phyloP scores from a whole-genome alignment of 2,797 vertebrate species.

The Amphiprion clarkii region DNA sequence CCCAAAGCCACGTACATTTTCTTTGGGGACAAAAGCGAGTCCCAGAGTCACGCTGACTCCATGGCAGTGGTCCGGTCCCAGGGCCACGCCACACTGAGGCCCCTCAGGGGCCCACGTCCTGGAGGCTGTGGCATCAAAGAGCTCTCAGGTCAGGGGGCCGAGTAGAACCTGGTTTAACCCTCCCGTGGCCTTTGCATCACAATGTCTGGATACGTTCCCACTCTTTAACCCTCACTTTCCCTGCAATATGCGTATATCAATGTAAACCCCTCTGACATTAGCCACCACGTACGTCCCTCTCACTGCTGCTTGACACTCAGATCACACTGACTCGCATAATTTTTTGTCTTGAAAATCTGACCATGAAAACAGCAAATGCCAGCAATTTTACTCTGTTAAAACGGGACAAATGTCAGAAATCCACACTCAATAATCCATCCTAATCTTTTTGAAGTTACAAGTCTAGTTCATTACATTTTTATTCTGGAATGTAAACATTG shows the following conservation, averaged over 20 bases:
- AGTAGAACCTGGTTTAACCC: slow-evolving; percentile 77
- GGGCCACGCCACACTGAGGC: slow-evolving; percentile 62
- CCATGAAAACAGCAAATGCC: slow-evolving; percentile 9
- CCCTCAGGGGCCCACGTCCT: slow-evolving; percentile 68
- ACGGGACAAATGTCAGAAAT: too few relatives aligned
- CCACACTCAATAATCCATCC: slow-evolving; percentile 11
- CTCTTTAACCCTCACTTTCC: slow-evolving; percentile 78
- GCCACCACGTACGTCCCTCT: slow-evolving; percentile 60
- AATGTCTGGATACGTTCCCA: slow-evolving; percentile 76
- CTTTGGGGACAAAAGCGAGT: slow-evolving; percentile 80
- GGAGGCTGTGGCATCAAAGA: slow-evolving; percentile 79
- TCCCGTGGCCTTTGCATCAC: slow-evolving; percentile 79
- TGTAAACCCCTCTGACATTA: slow-evolving; percentile 31
- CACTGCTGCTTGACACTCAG: slow-evolving; percentile 32
- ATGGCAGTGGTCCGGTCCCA: slow-evolving; percentile 64
- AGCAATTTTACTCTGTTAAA: too few relatives aligned
- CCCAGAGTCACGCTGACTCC: slow-evolving; percentile 62
- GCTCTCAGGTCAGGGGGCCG: slow-evolving; percentile 67
- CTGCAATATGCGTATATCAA: slow-evolving; percentile 78
- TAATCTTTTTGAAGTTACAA: neutral
- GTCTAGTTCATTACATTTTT: neutral
- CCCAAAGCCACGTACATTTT: slow-evolving; percentile 84
- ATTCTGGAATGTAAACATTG: neutral
- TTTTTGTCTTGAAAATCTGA: slow-evolving; percentile 10
- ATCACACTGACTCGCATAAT: slow-evolving; percentile 23